Evolutionary conservation across 1,140 invertebrate genomes (phyloP), one percentile per base, ranked within the genome.

Genomic region (Gonatopus flavifemur): DNA sequence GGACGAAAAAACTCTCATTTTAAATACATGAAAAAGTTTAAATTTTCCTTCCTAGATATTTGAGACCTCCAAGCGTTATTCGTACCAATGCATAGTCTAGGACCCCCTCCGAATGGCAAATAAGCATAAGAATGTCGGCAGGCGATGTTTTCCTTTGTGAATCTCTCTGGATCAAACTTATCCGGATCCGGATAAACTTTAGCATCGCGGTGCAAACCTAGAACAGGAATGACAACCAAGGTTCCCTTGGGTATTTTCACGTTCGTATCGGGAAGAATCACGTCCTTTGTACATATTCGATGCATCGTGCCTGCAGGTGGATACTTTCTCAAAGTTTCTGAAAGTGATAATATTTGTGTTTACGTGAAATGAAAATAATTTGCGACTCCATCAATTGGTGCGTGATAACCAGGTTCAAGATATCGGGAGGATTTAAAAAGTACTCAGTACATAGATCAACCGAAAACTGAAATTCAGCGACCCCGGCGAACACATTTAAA

Each of bases 311-410:
- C 74, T 41, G 85, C 62, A 0, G 84, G 79, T 36, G 87, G 85
- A 65, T 85, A 83, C 52, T 82, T 82, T 15, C 87, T 77, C 52
- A 88, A 67, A 1, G 86, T 84, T 79, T 88, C 86, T 82, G 67
- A n/a, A 64, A 57, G n/a, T n/a, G n/a, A n/a, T n/a, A n/a, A n/a
- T n/a, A n/a, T n/a, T n/a, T n/a, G n/a, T n/a, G n/a, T n/a, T n/a
- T n/a, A n/a, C n/a, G n/a, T n/a, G n/a, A n/a, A n/a, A n/a, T n/a
- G n/a, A n/a, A n/a, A n/a, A n/a, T n/a, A n/a, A n/a, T n/a, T n/a
- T n/a, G n/a, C n/a, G n/a, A n/a, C n/a, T n/a, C n/a, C n/a, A n/a
- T n/a, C n/a, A n/a, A n/a, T n/a, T n/a, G n/a, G n/a, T n/a, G n/a
- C n/a, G n/a, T n/a, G n/a, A n/a, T n/a, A n/a, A n/a, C n/a, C n/a